These are phyloP conservation scores for Tamias sibiricus DNA, from an alignment of 2,113 vertebrate species.

Conservation along the genomic window DNA sequence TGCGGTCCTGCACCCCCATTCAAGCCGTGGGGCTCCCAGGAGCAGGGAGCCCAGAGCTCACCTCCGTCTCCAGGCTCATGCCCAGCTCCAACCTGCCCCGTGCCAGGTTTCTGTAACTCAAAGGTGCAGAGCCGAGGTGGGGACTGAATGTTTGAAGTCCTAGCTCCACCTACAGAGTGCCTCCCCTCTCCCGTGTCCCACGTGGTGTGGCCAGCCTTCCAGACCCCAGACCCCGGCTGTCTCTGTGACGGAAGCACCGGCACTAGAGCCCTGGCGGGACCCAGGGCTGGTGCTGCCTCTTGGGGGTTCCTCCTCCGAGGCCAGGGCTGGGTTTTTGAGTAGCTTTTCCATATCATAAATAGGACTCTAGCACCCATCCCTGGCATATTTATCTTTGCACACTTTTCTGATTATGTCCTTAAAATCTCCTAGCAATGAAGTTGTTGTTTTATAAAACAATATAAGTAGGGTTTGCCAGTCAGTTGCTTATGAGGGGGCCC, in stretches of 20 bases:
- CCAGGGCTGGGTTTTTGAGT: neutral
- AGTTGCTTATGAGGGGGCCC: too few species aligned
- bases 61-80: accelerated
- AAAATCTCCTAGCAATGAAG: neutral
- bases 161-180: too few species aligned
- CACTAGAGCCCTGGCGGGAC: accelerated
- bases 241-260: neutral
- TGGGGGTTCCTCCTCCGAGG: neutral
- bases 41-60: neutral
- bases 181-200: neutral
- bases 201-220: accelerated
- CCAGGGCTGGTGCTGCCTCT: accelerated
- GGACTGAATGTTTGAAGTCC: neutral
- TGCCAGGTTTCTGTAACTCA: neutral
- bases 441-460: neutral
- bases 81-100: neutral
- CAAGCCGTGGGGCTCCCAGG: accelerated
- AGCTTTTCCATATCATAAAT: neutral
- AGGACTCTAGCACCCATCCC: neutral
- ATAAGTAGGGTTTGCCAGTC: accelerated
- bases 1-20: neutral
- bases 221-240: neutral
- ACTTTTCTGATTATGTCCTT: neutral
- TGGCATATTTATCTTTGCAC: neutral
- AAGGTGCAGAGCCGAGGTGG: neutral